These are phyloP conservation scores for Promerops cafer DNA, from an alignment of 2,113 vertebrate genomes.

Conservation along the genomic window DNA sequence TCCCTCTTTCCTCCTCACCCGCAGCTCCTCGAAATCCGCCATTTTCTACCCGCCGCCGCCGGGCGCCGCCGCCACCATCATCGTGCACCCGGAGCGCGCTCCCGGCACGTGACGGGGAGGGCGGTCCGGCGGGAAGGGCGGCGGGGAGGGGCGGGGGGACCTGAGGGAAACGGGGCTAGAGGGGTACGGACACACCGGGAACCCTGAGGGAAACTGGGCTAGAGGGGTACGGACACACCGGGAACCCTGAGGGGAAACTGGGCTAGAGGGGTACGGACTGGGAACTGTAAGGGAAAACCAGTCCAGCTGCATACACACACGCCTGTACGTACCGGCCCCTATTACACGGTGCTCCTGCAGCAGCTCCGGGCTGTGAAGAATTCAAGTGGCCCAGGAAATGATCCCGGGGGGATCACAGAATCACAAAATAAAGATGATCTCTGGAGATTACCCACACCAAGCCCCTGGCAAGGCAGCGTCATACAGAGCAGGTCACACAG, in stretches of 20 bases:
- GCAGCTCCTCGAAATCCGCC: slow-evolving; percentile 81
- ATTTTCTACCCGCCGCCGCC: slow-evolving; percentile 73
- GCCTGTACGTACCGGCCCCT: rapidly evolving
- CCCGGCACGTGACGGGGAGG: slow-evolving; percentile 11
- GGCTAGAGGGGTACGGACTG: rapidly evolving
- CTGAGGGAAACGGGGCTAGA: rapidly evolving
- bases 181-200: not conserved
- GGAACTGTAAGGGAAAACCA: not conserved
- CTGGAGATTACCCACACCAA: not conserved
- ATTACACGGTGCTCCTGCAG: not conserved
- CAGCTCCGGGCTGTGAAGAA: not conserved
- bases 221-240: rapidly evolving
- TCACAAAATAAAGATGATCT: not conserved
- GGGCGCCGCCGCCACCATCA: slow-evolving; percentile 59
- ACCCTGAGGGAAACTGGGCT: rapidly evolving
- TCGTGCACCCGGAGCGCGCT: slow-evolving; percentile 30
- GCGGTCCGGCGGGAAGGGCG: not conserved
- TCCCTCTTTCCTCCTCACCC: slow-evolving; percentile 66
- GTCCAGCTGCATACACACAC: too few species aligned
- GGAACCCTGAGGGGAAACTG: not conserved
- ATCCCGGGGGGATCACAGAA: not conserved
- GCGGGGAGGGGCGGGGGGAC: not conserved
- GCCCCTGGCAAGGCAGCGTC: not conserved
- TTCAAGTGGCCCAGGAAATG: too few species aligned
- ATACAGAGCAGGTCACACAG: too few species aligned